Evolutionary conservation across 2,113 vertebrate species (phyloP).

Genomic region (Rhinolophus sinicus): DNA sequence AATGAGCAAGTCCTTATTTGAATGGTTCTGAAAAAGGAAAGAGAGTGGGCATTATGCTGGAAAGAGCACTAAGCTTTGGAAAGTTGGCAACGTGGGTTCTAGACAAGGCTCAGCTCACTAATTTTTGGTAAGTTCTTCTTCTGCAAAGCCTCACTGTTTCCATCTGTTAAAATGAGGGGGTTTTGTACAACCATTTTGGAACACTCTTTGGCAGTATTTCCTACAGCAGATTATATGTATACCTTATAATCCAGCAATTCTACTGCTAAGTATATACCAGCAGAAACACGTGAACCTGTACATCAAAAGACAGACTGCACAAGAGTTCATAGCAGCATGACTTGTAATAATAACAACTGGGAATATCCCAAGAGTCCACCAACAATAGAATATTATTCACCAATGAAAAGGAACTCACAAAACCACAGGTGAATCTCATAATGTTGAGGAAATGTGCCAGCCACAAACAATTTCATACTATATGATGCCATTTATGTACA

Average conservation of each 20-base stretch:
- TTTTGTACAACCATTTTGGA: constrained; percentile 26
- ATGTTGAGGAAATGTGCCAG: not conserved
- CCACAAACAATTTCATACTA: not conserved
- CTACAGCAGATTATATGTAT: not conserved
- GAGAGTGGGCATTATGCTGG: not conserved
- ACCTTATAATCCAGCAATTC: not conserved
- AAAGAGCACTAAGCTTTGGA: not conserved
- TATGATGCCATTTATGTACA: not conserved
- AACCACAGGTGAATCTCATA: not conserved
- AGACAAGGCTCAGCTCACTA: not conserved
- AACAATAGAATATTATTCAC: not conserved
- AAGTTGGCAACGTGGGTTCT: not conserved
- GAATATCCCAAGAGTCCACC: not conserved
- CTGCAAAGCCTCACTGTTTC: not conserved
- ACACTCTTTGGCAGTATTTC: not conserved
- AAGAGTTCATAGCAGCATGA: not conserved
- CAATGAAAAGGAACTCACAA: not conserved
- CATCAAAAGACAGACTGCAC: not conserved
- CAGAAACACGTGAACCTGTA: not conserved
- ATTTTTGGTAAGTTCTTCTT: not conserved
- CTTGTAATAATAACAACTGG: not conserved
- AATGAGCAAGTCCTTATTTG: not conserved
- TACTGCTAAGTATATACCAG: not conserved
- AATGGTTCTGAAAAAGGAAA: not conserved
- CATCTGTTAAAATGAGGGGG: constrained; percentile 40